These are phyloP conservation scores for Microcebus murinus DNA, from an alignment of 2,113 vertebrate species.

Conservation along the genomic window DNA sequence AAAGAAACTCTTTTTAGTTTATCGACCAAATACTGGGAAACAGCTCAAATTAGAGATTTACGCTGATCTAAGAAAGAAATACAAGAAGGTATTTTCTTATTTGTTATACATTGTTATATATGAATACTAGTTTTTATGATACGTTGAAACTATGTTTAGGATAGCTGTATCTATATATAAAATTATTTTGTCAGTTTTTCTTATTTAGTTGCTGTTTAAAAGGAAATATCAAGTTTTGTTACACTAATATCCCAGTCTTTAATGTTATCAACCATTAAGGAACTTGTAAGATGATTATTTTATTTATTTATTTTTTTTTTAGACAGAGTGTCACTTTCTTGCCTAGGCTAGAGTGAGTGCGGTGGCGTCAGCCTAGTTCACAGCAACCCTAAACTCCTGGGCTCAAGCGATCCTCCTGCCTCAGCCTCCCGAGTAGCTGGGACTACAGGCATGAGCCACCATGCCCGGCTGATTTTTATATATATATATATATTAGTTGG, in stretches of 20 bases:
- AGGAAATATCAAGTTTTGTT: background rate
- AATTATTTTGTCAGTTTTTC: background rate
- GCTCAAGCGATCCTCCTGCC: no score
- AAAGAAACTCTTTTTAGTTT: conserved; percentile 97
- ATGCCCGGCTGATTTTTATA: no score
- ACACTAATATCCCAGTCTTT: background rate
- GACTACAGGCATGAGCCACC: no score
- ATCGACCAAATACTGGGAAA: conserved; percentile 97
- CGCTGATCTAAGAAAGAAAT: conserved; percentile 96
- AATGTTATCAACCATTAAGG: background rate
- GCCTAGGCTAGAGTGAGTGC: no score
- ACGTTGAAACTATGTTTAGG: background rate
- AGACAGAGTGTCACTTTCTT: no score
- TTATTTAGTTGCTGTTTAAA: background rate
- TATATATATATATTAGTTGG: no score
- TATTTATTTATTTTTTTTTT: background rate
- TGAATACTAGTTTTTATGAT: background rate
- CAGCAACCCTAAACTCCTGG: no score
- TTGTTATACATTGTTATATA: background rate
- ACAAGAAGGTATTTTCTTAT: conserved; percentile 92
- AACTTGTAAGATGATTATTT: background rate
- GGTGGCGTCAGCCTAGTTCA: no score
- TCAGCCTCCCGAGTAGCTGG: no score
- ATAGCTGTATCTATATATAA: background rate
- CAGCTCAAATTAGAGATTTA: conserved; percentile 97